Evolutionary conservation across 1,140 invertebrate genomes (phyloP), one percentile per base, ranked within the genome.

Genomic region (Pseudomyrmex cubaensis): DNA sequence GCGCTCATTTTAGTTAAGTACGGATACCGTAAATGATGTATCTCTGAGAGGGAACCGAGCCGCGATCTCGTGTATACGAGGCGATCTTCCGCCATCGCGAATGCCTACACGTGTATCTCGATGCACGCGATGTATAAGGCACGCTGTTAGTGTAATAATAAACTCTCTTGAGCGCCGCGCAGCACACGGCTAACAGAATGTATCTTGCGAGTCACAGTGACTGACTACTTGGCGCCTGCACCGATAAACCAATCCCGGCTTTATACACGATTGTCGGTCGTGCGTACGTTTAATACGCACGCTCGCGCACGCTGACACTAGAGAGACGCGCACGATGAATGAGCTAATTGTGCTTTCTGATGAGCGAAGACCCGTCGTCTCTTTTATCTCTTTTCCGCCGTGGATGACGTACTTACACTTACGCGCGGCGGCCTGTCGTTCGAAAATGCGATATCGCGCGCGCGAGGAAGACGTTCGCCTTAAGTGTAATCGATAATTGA

Each of bases 281-380:
- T 87, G 80, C 83, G 74, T 80, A 85, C 85, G 90, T 90, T 90
- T 86, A 90, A 90, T 85, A 90, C 64, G 56, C 35, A 83, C 67
- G 66, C 70, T 73, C 66, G 73, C 70, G 63, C 76, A 82, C 84
- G 84, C 84, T 75, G 50, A 80, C 78, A 85, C 66, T 56, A 66
- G 69, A 50, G 76, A 50, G 76, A 85, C 63, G 70, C 62, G 72
- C 64, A 66, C 91, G 90, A 92, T 92, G 91, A 92, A 92, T 92
- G 91, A 90, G 84, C 90, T 92, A 92, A 92, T 92, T 92, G 92
- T 92, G 84, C 86, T 74, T 77, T 85, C 61, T 78, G 78, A 77
- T 78, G 76, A 74, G 67, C 75, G 44, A 73, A 61, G 25, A 64
- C 70, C 52, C 52, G 69, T 56, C 67, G 44, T 83, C 72, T 22